phyloP scores from a whole-genome alignment of 2,797 vertebrate genomes.

The Adrianichthys oophorus region DNA sequence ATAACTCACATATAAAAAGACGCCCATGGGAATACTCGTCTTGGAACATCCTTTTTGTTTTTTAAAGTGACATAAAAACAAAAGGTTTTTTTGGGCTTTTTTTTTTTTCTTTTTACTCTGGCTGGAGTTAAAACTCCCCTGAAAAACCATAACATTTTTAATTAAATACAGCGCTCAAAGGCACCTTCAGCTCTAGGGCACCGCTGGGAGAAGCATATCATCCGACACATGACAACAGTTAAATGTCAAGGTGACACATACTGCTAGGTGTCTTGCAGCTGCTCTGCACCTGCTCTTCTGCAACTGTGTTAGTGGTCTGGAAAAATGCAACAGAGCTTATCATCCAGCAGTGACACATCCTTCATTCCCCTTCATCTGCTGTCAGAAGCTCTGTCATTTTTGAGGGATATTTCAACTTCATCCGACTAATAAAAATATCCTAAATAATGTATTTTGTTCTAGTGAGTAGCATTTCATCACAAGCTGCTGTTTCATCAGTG shows the following conservation, averaged over 20 bases:
- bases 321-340: conserved; percentile 16
- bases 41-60: no score
- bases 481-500: no score
- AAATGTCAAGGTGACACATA: conserved; percentile 38
- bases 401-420: background rate
- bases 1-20: no score
- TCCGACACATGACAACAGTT: conserved; percentile 23
- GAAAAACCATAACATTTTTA: conserved; percentile 2
- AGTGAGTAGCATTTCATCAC: no score
- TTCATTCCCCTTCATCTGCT: conserved; percentile 8
- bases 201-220: conserved; percentile 15
- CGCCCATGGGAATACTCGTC: no score
- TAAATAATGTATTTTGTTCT: no score
- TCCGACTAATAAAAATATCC: background rate
- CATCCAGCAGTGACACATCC: conserved; percentile 2
- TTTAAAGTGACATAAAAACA: no score
- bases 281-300: conserved; percentile 32
- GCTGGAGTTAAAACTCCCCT: background rate
- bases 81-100: no score
- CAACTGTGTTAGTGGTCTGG: conserved; percentile 16
- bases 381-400: conserved; percentile 7
- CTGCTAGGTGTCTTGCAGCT: conserved; percentile 14
- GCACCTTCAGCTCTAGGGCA: conserved; percentile 13
- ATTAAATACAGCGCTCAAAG: conserved; percentile 8
- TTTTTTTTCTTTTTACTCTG: no score